A percentile compares a stretch with the other conserved stretches of the same genome.
phyloP scores from a whole-genome alignment of 2,113 vertebrate species.

The Cariama cristata region DNA sequence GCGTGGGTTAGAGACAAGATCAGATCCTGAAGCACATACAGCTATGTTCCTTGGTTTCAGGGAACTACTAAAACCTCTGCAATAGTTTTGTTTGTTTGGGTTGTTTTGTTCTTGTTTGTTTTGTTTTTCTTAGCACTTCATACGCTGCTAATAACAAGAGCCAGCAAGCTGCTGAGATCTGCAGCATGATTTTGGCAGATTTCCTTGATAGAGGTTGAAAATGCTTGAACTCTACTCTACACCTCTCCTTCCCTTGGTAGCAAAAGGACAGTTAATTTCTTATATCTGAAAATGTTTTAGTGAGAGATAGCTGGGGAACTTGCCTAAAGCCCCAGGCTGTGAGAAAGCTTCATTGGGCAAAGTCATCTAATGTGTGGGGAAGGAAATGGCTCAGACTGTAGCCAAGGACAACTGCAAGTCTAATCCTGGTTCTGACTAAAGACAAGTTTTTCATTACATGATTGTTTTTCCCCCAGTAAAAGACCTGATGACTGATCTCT shows the following conservation, averaged over 20 bases:
- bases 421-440: neutral
- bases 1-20: fast-evolving
- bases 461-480: neutral
- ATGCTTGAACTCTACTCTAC: neutral
- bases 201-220: neutral
- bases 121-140: neutral
- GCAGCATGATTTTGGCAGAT: neutral
- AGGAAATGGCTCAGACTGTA: neutral
- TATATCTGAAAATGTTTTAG: neutral
- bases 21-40: neutral
- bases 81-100: neutral
- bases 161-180: neutral
- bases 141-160: neutral
- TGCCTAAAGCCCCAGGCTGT: neutral
- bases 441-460: neutral
- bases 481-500: neutral
- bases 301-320: neutral
- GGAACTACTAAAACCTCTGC: neutral
- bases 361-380: neutral
- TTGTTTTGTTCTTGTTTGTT: neutral
- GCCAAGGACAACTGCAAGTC: neutral
- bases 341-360: neutral
- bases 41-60: neutral
- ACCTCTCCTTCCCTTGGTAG: neutral
- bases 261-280: neutral